Percentiles rank a stretch among this genome's conserved stretches.
Conservation (phyloP, 2,888 invertebrate species). For the Caenorhabditis doughertyi region DNA sequence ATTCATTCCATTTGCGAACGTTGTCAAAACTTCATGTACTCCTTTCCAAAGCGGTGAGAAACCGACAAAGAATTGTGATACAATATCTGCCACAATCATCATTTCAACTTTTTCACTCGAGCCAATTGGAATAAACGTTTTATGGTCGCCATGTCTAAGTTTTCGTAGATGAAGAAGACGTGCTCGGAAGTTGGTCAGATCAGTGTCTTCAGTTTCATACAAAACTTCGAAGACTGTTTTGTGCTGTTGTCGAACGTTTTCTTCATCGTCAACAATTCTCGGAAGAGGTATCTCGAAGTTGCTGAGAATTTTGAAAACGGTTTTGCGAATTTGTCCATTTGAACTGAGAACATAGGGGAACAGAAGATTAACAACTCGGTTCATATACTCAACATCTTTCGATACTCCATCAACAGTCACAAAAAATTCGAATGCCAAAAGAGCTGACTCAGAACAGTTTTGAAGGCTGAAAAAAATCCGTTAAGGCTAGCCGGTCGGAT, state of each 20-base stretch:
- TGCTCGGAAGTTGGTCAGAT: constrained; percentile 90
- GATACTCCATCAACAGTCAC: constrained; percentile 51
- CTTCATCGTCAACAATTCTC: constrained; percentile 54
- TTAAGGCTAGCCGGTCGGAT: neutral
- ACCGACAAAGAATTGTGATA: constrained; percentile 90
- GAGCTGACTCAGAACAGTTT: constrained; percentile 60
- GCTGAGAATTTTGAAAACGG: constrained; percentile 69
- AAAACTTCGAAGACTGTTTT: constrained; percentile 67
- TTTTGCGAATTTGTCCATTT: constrained; percentile 56
- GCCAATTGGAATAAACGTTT: constrained; percentile 65
- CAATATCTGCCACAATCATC: constrained; percentile 88
- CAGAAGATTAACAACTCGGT: constrained; percentile 52
- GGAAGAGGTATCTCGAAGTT: constrained; percentile 64
- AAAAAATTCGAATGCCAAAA: constrained; percentile 59
- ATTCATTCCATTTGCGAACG: constrained; percentile 86
- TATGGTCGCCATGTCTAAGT: constrained; percentile 64
- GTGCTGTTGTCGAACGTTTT: constrained; percentile 41
- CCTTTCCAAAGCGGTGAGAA: constrained; percentile 94
- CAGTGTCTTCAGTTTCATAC: constrained; percentile 87
- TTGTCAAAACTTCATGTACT: constrained; percentile 87
- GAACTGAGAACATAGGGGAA: constrained; percentile 61
- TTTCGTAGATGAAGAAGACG: constrained; percentile 86
- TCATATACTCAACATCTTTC: constrained; percentile 51
- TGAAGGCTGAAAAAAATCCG: constrained; percentile 27
- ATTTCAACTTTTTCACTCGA: constrained; percentile 58